Base-by-base conservation (phyloP, 2,888 invertebrate genomes). In the Micropterix aruncella region DNA sequence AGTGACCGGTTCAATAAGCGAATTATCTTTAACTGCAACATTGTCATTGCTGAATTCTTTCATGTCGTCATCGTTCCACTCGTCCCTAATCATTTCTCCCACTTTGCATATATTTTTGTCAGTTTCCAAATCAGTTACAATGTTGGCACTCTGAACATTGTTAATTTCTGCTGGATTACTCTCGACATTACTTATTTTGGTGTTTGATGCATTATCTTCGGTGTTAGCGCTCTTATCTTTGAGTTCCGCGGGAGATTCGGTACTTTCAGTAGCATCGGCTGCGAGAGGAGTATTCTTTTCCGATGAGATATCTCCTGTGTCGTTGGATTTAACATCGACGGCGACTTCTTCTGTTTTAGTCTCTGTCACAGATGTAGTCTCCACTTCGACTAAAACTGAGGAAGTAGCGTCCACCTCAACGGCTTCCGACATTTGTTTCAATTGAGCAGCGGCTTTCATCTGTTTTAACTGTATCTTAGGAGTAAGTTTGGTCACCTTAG, bases 401-500 rank as follows among this genome's bases (percentile, higher is more conserved):
- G 39, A 38, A 14, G 38, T 39, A 19, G 9, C 16, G n/a, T 36
- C 36, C 38, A 5, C 17, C 38, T 27, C 12, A 2, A 38, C 18
- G 16, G 37, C 41, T 7, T 42, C 16, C n/a, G 1, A 2, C 16
- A 7, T 62, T 54, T 64, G 66, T 16, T 61, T 57, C 45, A 63
- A 51, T 45, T 65, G 65, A 15, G 63, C 63, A 19, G 64, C 64
- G 2, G 69, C 70, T 56, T 70, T 70, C 66, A 70, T 65, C 60
- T 63, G 70, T 52, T 71, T 71, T 1, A 71, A 56, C 53, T 70
- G 69, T 54, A 71, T 70, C 61, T 71, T 71, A 1, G 71, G 72
- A 16, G 70, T 70, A n/a, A 69, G 53, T n/a, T 66, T 63, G 40
- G 73, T 66, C 4, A 74, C 71, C 54, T 76, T 75, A 14, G 75